phyloP scores from a whole-genome alignment of 2,888 invertebrate genomes.

The Ferdinandea cuprea region DNA sequence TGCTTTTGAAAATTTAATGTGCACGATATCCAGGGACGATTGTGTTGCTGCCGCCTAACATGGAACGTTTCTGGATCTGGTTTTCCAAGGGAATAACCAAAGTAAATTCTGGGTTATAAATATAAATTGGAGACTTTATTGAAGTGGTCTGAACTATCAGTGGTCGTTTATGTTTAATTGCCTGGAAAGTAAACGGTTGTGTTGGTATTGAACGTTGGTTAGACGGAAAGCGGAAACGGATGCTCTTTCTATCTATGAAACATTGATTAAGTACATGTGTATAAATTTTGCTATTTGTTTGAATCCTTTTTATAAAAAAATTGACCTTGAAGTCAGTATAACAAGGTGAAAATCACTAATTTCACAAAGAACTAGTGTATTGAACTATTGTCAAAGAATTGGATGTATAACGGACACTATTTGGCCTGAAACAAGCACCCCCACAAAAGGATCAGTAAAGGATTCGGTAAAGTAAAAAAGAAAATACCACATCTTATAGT shows the following conservation, averaged over 20 bases:
- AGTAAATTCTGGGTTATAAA: slow-evolving; percentile 59
- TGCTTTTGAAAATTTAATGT: slow-evolving; percentile 62
- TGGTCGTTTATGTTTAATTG: slow-evolving; percentile 66
- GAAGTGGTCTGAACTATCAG: slow-evolving; percentile 56
- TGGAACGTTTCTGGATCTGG: slow-evolving; percentile 17
- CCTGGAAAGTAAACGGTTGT: slow-evolving; percentile 23
- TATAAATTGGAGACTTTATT: slow-evolving; percentile 62
- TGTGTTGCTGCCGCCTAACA: slow-evolving; percentile 42
- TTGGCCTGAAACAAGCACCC: too few relatives aligned
- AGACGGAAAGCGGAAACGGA: not conserved
- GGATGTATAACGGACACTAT: too few relatives aligned
- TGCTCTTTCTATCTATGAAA: not conserved
- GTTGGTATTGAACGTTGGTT: slow-evolving; percentile 23
- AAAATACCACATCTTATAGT: too few relatives aligned
- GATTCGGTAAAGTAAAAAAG: too few relatives aligned
- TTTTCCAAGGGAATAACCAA: slow-evolving; percentile 48
- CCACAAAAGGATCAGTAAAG: too few relatives aligned
- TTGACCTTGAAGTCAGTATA: too few relatives aligned
- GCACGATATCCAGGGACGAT: slow-evolving; percentile 48
- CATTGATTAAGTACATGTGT: not conserved
- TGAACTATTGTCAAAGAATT: too few relatives aligned
- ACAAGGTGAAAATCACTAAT: too few relatives aligned
- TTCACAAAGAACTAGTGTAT: too few relatives aligned
- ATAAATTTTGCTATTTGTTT: not conserved
- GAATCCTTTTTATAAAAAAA: too few relatives aligned